Evolutionary conservation across 2,113 vertebrate species (phyloP), one percentile per base, ranked within the genome.

Genomic region (Tympanuchus pallidicinctus): DNA sequence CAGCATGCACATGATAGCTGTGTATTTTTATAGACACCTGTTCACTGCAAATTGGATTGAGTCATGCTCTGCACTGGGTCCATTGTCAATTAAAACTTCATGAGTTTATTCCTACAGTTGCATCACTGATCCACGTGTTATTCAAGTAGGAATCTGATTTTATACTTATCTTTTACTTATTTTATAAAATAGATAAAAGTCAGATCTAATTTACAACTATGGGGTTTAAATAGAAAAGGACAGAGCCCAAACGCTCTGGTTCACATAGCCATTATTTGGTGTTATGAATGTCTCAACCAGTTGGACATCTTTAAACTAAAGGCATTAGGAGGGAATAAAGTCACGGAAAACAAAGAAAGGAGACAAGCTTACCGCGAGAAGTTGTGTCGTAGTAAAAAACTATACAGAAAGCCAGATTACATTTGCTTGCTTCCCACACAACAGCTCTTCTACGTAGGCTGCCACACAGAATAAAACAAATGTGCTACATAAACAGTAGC

Each of bases 381-480:
- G n/a, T n/a, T 71, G 61, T 77, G 67, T 86, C 38, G 76, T 7
- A 32, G 60, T n/a, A 88, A 94, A 45, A 13, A 80, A 73, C 15
- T 19, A 47, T 30, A 28, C 0, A 94, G 72, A 76, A 95, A 93
- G 74, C 21, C 13, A 77, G 30, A 30, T 77, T 89, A 63, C 28
- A 70, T 61, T 59, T 69, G 45, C 89, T 70, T 89, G 30, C n/a
- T 92, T 88, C 36, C 61, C n/a, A 60, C 40, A 70, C 47, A 50
- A 20, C 8, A 82, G 65, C 72, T 91, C 60, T 85, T 77, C 73
- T 42, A 82, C 22, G 11, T 40, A 86, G 57, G 34, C 64, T 96
- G 38, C 69, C 60, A 76, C 21, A 82, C 10, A 67, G 72, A 89
- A 84, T 80, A 85, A 86, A 94, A 82, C 38, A 92, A 93, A 93